These are phyloP conservation scores for Cavia porcellus DNA, from an alignment of 2,113 vertebrate species.

Conservation along the genomic window DNA sequence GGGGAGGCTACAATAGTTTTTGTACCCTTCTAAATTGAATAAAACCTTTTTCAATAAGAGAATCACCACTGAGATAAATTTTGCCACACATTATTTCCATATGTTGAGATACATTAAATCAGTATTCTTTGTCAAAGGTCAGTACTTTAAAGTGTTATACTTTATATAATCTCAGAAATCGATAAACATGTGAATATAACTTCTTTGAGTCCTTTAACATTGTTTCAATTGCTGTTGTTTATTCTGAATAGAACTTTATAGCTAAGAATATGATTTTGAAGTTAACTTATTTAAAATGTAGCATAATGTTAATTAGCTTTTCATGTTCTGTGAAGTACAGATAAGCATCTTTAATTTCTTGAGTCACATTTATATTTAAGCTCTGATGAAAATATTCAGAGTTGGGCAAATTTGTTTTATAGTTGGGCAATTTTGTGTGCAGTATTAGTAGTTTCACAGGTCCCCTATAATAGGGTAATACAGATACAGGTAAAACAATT, in stretches of 20 bases:
- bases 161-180: not conserved
- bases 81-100: not conserved
- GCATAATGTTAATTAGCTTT: not conserved
- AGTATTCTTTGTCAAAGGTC: not conserved
- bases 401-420: not conserved
- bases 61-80: not conserved
- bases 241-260: slow-evolving; percentile 15
- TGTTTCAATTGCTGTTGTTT: not conserved
- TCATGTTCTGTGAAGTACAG: not conserved
- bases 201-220: not conserved
- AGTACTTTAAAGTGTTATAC: slow-evolving; percentile 12
- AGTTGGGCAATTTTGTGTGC: not conserved
- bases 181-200: not conserved
- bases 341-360: not conserved
- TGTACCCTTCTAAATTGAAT: not conserved
- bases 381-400: not conserved
- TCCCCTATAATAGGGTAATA: not conserved
- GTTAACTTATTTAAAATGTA: not conserved
- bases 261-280: not conserved
- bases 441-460: not conserved
- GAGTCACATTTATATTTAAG: not conserved
- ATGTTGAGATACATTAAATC: not conserved
- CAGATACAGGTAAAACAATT: not conserved
- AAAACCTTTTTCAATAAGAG: slow-evolving; percentile 43
- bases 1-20: not conserved